phyloP scores from a whole-genome alignment of 2,888 invertebrate genomes.

The Microplitis manilae region DNA sequence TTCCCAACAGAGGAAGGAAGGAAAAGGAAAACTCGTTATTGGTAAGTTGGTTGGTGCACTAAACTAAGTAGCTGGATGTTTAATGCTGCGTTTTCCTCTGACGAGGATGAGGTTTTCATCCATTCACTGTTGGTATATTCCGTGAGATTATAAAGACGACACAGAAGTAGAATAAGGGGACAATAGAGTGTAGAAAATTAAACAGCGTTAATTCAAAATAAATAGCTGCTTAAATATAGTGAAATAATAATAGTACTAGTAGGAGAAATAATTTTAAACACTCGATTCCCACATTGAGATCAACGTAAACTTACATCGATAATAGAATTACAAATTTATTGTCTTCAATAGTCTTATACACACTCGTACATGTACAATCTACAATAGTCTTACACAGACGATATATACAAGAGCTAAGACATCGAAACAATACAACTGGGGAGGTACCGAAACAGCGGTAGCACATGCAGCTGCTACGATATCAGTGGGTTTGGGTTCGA shows the following conservation, averaged over 20 bases:
- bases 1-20: not conserved
- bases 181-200: not conserved
- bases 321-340: slow-evolving; percentile 46
- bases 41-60: slow-evolving; percentile 7
- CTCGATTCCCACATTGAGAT: slow-evolving; percentile 18
- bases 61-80: not conserved
- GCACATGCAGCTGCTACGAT: slow-evolving; percentile 13
- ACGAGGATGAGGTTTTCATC: slow-evolving; percentile 17
- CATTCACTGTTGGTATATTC: not conserved
- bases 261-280: slow-evolving; percentile 15
- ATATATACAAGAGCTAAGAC: not conserved
- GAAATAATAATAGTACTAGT: not conserved
- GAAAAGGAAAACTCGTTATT: slow-evolving; percentile 30
- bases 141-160: not conserved
- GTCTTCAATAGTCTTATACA: slow-evolving; percentile 36
- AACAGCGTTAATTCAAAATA: not conserved
- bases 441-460: slow-evolving; percentile 13
- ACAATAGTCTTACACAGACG: slow-evolving; percentile 8
- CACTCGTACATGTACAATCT: slow-evolving; percentile 2
- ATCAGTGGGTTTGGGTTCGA: slow-evolving; percentile 11
- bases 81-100: slow-evolving; percentile 8
- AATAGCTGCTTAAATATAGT: not conserved
- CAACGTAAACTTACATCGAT: slow-evolving; percentile 43
- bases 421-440: not conserved
- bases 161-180: not conserved